Conservation (phyloP, 2,113 vertebrate genomes). For the Butorides virescens region DNA sequence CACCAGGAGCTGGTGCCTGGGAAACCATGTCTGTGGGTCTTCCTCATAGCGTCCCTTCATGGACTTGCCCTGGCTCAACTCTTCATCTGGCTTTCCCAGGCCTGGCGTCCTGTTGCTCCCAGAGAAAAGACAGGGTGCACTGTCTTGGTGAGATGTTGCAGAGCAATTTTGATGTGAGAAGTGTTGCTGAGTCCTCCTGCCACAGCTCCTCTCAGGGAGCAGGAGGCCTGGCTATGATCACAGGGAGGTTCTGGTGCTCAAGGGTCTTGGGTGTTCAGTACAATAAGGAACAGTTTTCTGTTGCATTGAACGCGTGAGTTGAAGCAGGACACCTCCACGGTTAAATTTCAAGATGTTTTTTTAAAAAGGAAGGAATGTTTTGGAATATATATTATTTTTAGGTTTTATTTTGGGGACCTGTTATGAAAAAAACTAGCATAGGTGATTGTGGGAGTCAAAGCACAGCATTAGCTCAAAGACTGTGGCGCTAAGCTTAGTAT, state of each 20-base stretch:
- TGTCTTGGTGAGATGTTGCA: neutral
- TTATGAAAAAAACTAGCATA: neutral
- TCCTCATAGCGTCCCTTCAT: neutral
- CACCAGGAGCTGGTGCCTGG: neutral
- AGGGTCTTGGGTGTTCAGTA: neutral
- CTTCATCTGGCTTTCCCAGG: neutral
- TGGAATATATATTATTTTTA: neutral
- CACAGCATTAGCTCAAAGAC: neutral
- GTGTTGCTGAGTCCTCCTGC: neutral
- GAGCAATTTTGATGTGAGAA: neutral
- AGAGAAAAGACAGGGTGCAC: neutral
- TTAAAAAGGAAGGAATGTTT: neutral
- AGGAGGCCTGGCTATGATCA: neutral
- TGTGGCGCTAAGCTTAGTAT: neutral
- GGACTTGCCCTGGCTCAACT: rapidly evolving
- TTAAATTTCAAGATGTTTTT: neutral
- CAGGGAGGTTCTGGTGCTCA: neutral
- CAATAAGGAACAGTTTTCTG: neutral
- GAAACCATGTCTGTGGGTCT: neutral
- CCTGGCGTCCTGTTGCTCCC: neutral
- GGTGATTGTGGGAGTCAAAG: neutral
- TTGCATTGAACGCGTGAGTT: neutral
- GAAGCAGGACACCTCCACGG: neutral
- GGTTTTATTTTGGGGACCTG: neutral
- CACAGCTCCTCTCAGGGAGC: neutral